These are phyloP conservation scores for Temnothorax curvispinosus DNA, from an alignment of 1,140 invertebrate species.

Conservation along the genomic window DNA sequence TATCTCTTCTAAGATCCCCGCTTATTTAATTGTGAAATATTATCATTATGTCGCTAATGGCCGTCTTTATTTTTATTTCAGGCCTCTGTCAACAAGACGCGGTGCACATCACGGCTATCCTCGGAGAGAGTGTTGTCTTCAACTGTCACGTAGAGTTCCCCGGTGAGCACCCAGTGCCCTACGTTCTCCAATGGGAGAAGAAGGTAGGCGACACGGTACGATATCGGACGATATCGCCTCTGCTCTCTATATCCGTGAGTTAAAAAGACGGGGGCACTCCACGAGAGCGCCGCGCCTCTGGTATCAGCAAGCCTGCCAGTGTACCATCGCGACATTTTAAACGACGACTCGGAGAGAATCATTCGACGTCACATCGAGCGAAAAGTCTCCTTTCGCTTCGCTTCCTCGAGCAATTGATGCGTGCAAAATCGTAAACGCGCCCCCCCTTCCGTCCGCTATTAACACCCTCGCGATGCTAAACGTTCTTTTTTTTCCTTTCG, in stretches of 20 bases:
- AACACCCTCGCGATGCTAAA: slow-evolving; percentile 1
- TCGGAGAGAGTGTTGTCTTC: slow-evolving; percentile 97
- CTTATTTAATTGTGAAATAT: neutral
- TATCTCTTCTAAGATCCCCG: too few species aligned
- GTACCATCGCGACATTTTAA: slow-evolving; percentile 45
- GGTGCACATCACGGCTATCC: slow-evolving; percentile 97
- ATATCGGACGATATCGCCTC: slow-evolving; percentile 90
- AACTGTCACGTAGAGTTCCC: slow-evolving; percentile 98
- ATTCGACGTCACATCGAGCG: slow-evolving; percentile 40
- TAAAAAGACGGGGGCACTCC: slow-evolving; percentile 83
- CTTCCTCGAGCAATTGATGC: slow-evolving; percentile 42
- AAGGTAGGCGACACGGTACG: slow-evolving; percentile 98
- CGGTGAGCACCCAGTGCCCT: slow-evolving; percentile 96
- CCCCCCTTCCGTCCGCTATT: slow-evolving; percentile 22
- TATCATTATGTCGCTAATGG: neutral
- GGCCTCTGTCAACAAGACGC: slow-evolving; percentile 93
- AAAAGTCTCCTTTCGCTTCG: slow-evolving; percentile 39
- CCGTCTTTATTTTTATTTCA: slow-evolving; percentile 77
- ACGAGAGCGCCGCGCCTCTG: slow-evolving; percentile 78
- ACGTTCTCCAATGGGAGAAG: slow-evolving; percentile 99
- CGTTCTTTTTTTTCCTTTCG: neutral
- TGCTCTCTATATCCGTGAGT: slow-evolving; percentile 86
- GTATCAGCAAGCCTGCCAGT: slow-evolving; percentile 74
- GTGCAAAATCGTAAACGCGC: slow-evolving; percentile 29
- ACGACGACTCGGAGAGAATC: slow-evolving; percentile 63